Percentiles rank a stretch among this genome's conserved stretches.
phyloP scores from a whole-genome alignment of 2,888 invertebrate genomes.

The Eupsilia transversa region DNA sequence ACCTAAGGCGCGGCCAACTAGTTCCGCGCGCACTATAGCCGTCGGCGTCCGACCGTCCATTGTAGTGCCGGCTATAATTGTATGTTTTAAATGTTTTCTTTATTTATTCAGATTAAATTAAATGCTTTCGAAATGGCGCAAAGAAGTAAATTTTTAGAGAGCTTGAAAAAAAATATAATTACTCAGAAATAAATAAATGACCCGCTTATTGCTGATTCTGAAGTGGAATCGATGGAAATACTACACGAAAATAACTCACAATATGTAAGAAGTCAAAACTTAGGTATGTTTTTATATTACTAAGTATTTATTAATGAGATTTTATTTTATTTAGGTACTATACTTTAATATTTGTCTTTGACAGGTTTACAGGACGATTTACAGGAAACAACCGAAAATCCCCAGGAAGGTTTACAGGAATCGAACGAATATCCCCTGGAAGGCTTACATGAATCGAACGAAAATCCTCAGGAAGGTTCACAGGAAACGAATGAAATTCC shows the following conservation, averaged over 20 bases:
- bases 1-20: too few relatives aligned
- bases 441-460: neutral
- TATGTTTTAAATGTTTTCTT: neutral
- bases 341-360: neutral
- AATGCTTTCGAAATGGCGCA: neutral
- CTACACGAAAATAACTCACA: neutral
- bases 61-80: too few relatives aligned
- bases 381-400: neutral
- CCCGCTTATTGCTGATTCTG: neutral
- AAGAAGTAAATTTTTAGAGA: neutral
- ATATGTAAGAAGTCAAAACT: neutral
- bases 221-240: conserved; percentile 1
- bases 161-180: neutral
- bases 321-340: neutral
- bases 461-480: neutral
- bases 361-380: neutral
- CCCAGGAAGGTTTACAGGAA: too few relatives aligned
- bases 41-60: too few relatives aligned
- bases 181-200: neutral
- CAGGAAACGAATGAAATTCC: neutral
- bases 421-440: neutral
- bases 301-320: neutral
- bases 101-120: neutral
- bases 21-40: too few relatives aligned
- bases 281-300: neutral